Conservation (phyloP, 2,113 vertebrate species). For the Oryzias celebensis region DNA sequence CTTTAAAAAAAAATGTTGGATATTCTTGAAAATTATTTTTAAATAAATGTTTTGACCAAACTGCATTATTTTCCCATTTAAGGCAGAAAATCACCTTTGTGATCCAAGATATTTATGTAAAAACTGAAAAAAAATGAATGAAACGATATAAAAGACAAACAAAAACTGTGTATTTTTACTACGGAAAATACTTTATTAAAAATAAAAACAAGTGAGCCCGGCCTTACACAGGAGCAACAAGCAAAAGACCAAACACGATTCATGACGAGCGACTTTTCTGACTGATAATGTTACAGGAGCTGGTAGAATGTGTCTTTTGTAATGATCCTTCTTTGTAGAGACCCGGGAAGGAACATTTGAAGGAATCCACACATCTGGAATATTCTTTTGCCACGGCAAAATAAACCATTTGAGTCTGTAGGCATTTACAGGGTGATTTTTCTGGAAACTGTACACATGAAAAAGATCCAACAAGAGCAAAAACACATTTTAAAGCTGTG, state of each 20-base stretch:
- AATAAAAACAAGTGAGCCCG: slow-evolving; percentile 34
- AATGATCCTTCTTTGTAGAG: not conserved
- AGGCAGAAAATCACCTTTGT: no score
- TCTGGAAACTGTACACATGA: not conserved
- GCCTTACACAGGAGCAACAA: slow-evolving; percentile 33
- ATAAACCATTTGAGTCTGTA: not conserved
- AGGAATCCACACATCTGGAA: slow-evolving; percentile 5
- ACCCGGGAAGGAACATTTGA: not conserved
- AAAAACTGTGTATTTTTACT: slow-evolving; percentile 57
- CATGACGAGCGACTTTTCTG: not conserved
- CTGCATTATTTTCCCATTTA: no score
- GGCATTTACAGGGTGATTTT: not conserved
- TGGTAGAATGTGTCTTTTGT: not conserved
- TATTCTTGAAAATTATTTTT: no score
- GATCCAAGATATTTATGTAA: no score
- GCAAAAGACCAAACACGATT: slow-evolving; percentile 2
- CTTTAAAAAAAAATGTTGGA: no score
- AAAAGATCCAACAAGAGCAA: no score
- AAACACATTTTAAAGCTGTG: no score
- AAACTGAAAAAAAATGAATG: not conserved
- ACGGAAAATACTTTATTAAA: slow-evolving; percentile 70
- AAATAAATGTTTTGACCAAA: no score
- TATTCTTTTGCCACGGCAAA: not conserved
- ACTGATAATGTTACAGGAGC: not conserved
- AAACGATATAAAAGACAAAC: not conserved